Conservation (phyloP, 2,113 vertebrate species). For the Myiopsitta monachus region DNA sequence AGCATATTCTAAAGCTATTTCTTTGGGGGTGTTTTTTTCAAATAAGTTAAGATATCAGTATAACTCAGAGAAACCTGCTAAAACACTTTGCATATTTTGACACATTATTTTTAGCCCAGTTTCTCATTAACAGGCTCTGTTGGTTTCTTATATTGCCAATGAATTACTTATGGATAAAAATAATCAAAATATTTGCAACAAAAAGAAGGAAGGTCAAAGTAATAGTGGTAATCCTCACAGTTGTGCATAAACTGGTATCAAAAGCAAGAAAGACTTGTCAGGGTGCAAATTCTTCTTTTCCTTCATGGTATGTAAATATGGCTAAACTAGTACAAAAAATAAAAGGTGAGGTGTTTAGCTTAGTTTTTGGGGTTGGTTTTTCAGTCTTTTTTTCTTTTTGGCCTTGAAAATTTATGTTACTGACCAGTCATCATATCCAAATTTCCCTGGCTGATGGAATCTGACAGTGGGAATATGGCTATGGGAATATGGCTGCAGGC, state of each 20-base stretch:
- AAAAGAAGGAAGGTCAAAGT: neutral
- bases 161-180: neutral
- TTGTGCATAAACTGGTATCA: neutral
- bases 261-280: neutral
- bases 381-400: neutral
- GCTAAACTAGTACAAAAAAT: neutral
- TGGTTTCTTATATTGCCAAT: neutral
- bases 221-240: neutral
- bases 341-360: neutral
- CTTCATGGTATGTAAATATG: neutral
- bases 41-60: neutral
- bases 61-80: neutral
- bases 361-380: neutral
- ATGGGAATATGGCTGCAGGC: conserved; percentile 29
- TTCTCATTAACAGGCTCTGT: neutral
- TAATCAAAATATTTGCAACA: neutral
- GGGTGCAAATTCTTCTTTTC: neutral
- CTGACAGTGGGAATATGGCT: conserved; percentile 50
- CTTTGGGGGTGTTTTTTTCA: neutral
- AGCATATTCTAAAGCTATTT: neutral
- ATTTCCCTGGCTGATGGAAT: conserved; percentile 38
- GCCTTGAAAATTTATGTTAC: conserved; percentile 22
- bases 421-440: conserved; percentile 17
- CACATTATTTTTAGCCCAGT: neutral
- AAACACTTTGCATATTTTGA: neutral